These are phyloP conservation scores for Ambastaia sidthimunki DNA, from an alignment of 2,797 vertebrate genomes.

Conservation along the genomic window DNA sequence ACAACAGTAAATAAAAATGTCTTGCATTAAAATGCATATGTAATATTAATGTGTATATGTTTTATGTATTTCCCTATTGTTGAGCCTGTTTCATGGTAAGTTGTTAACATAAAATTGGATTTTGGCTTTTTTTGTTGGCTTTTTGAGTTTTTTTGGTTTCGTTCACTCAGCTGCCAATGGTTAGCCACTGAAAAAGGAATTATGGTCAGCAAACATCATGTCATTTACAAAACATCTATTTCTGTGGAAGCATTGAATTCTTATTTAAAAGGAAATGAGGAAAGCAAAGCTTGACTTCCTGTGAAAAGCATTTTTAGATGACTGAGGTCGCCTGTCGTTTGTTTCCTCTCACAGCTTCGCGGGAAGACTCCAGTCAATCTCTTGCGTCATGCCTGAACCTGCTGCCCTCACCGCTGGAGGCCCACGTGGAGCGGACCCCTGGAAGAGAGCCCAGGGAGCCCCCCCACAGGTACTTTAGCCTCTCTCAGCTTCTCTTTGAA, in stretches of 20 bases:
- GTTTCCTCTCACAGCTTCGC: slow-evolving; percentile 80
- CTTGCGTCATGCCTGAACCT: slow-evolving; percentile 90
- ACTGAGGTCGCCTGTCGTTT: not conserved
- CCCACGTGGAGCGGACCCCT: slow-evolving; percentile 75
- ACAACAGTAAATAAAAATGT: too few relatives aligned
- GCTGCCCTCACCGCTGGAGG: slow-evolving; percentile 83
- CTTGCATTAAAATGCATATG: too few relatives aligned
- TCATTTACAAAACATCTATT: not conserved
- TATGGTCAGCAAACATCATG: not conserved
- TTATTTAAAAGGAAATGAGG: not conserved
- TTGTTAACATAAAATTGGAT: too few relatives aligned
- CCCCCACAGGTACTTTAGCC: slow-evolving; percentile 81
- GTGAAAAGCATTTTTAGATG: not conserved
- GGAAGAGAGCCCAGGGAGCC: slow-evolving; percentile 79
- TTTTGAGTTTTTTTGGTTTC: not conserved
- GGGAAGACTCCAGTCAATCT: slow-evolving; percentile 93
- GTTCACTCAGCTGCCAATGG: not conserved
- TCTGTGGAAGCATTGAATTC: not conserved
- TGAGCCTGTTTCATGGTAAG: too few relatives aligned
- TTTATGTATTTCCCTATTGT: too few relatives aligned
- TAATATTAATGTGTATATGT: too few relatives aligned
- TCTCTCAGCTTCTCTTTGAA: slow-evolving; percentile 12
- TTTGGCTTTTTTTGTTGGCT: not conserved
- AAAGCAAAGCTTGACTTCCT: not conserved
- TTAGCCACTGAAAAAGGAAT: too few relatives aligned